Base-by-base conservation (phyloP, 2,797 vertebrate species). In the Bucorvus abyssinicus region DNA sequence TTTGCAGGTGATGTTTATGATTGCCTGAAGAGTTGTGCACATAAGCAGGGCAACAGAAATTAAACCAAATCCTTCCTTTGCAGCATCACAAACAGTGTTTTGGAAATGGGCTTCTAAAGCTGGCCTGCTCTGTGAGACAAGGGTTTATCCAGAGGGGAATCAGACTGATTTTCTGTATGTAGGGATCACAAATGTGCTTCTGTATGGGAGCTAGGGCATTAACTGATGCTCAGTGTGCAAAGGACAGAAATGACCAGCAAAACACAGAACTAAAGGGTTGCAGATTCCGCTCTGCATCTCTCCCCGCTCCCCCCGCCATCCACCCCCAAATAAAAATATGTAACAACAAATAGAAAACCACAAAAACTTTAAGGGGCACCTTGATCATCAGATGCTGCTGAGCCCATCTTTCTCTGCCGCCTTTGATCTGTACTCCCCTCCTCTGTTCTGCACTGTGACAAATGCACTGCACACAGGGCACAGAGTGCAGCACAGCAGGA, bases 401-500 rank as follows among this genome's bases (percentile, higher is more conserved):
- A 95, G 94, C 61, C 96, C 90, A 89, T 96, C 89, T 93, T 95
- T 94, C 77, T 86, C 67, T 88, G 67, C 57, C 0, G 50, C 89
- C 94, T 87, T 81, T 86, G 88, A 94, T 67, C 81, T 27, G 10
- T 83, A 96, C 70, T 95, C 77, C 71, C 68, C 90, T 94, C 38
- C 45, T 89, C 94, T 91, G 90, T 91, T 91, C 87, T 84, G 85
- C 76, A 82, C 60, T 77, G 86, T 69, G 91, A 94, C 89, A 89
- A 50, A 94, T 80, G 79, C 84, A 84, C 87, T 65, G 78, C 75
- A 59, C 75, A 93, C 80, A 89, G 85, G 94, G 85, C 45, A 61
- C 94, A 93, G 93, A 97, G 96, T 85, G 90, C 88, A 93, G 94
- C 96, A 95, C 95, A 97, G 96, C 96, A 97, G 94, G 96, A 96